A percentile compares a stretch with the other conserved stretches of the same genome.
Evolutionary conservation across 2,888 invertebrate species (phyloP).

Genomic region (Pseudococcus viburni): DNA sequence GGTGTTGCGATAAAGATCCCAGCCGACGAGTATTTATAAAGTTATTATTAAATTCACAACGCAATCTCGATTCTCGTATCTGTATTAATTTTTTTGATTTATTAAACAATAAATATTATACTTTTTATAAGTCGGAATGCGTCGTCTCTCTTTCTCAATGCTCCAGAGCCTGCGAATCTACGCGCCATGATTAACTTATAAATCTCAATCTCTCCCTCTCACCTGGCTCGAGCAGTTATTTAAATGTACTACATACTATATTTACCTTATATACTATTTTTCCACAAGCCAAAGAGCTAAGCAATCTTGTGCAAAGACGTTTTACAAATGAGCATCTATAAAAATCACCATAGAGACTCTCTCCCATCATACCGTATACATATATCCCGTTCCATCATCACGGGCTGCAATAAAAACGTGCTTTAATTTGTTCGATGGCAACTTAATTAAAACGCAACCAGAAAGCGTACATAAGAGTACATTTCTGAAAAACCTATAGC

Average conservation of each 20-base stretch:
- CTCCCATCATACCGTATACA: background rate
- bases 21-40: background rate
- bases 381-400: background rate
- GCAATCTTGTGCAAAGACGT: background rate
- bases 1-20: slow-evolving; percentile 20
- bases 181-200: slow-evolving; percentile 28
- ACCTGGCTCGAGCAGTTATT: background rate
- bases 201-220: background rate
- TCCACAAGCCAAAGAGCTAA: background rate
- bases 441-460: slow-evolving; percentile 60
- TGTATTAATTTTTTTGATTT: slow-evolving; percentile 51
- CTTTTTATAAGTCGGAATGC: slow-evolving; percentile 15
- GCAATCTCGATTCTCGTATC: slow-evolving; percentile 8
- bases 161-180: background rate
- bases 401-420: background rate
- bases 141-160: background rate
- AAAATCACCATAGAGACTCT: slow-evolving; percentile 6
- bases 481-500: slow-evolving; percentile 13
- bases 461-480: background rate
- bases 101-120: slow-evolving; percentile 26
- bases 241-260: background rate
- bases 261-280: background rate
- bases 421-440: slow-evolving; percentile 49
- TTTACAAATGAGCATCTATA: background rate
- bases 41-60: slow-evolving; percentile 39